These are phyloP conservation scores for Blera fallax DNA, from an alignment of 2,888 invertebrate species.

Conservation along the genomic window DNA sequence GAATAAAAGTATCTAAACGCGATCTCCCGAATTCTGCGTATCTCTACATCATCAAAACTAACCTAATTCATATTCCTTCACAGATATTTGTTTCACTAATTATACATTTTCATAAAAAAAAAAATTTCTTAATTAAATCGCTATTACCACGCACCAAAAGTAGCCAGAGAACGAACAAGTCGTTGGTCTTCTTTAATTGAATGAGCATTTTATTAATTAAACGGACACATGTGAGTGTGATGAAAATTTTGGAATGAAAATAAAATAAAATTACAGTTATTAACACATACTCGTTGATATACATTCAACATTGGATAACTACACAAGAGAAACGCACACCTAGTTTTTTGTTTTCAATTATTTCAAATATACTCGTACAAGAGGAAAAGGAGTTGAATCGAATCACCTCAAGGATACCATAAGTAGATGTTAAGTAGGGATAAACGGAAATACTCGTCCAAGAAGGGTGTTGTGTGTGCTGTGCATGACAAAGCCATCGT, in stretches of 20 bases:
- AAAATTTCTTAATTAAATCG: slow-evolving; percentile 48
- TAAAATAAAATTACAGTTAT: slow-evolving; percentile 45
- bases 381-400: slow-evolving; percentile 47
- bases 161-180: neutral
- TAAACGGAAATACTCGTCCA: slow-evolving; percentile 57
- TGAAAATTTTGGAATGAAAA: slow-evolving; percentile 13
- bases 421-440: slow-evolving; percentile 69
- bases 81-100: slow-evolving; percentile 26
- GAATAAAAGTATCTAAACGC: neutral
- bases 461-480: slow-evolving; percentile 37
- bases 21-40: neutral
- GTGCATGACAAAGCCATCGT: slow-evolving; percentile 53
- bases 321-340: slow-evolving; percentile 16
- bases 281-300: slow-evolving; percentile 7
- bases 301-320: neutral
- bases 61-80: slow-evolving; percentile 9
- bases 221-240: slow-evolving; percentile 44
- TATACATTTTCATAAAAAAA: slow-evolving; percentile 5
- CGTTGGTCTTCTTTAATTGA: slow-evolving; percentile 34
- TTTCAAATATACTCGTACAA: slow-evolving; percentile 9
- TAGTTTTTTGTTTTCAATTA: slow-evolving; percentile 36
- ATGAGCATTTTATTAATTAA: slow-evolving; percentile 52
- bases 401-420: slow-evolving; percentile 68
- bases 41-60: neutral
- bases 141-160: slow-evolving; percentile 25